These are phyloP conservation scores for Cordilura impudica DNA, from an alignment of 2,888 invertebrate genomes.

Conservation along the genomic window DNA sequence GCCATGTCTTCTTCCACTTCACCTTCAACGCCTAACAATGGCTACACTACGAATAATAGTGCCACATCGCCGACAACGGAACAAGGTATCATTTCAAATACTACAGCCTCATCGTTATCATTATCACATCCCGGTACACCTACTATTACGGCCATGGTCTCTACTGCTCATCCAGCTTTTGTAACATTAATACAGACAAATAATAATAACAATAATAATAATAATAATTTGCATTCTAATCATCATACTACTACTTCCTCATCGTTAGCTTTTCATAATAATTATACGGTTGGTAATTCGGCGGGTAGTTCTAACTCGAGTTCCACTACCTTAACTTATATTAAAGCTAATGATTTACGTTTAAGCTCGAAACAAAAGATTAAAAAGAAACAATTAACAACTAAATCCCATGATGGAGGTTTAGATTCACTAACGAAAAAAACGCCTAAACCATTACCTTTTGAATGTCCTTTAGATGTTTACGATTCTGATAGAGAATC, in stretches of 20 bases:
- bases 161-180: slow-evolving; percentile 63
- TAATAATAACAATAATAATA: slow-evolving; percentile 58
- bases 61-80: slow-evolving; percentile 33
- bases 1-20: slow-evolving; percentile 46
- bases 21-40: slow-evolving; percentile 63
- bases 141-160: slow-evolving; percentile 59
- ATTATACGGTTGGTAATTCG: not conserved
- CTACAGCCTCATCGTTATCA: slow-evolving; percentile 46
- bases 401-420: slow-evolving; percentile 75
- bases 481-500: slow-evolving; percentile 70
- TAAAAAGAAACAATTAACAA: slow-evolving; percentile 63
- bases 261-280: slow-evolving; percentile 49
- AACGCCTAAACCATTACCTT: slow-evolving; percentile 51
- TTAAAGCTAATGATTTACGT: slow-evolving; percentile 53
- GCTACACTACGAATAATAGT: slow-evolving; percentile 62
- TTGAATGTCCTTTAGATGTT: slow-evolving; percentile 59
- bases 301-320: slow-evolving; percentile 22
- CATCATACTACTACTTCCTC: slow-evolving; percentile 25
- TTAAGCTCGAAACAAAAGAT: slow-evolving; percentile 50
- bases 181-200: slow-evolving; percentile 57
- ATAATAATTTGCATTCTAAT: slow-evolving; percentile 54
- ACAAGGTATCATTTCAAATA: slow-evolving; percentile 42
- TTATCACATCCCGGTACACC: slow-evolving; percentile 54
- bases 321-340: slow-evolving; percentile 33
- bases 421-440: slow-evolving; percentile 67